Evolutionary conservation across 35 echinoderm and acorn worm species (phyloP), one percentile per base, ranked within the genome.

Genomic region (Strongylocentrotus purpuratus): DNA sequence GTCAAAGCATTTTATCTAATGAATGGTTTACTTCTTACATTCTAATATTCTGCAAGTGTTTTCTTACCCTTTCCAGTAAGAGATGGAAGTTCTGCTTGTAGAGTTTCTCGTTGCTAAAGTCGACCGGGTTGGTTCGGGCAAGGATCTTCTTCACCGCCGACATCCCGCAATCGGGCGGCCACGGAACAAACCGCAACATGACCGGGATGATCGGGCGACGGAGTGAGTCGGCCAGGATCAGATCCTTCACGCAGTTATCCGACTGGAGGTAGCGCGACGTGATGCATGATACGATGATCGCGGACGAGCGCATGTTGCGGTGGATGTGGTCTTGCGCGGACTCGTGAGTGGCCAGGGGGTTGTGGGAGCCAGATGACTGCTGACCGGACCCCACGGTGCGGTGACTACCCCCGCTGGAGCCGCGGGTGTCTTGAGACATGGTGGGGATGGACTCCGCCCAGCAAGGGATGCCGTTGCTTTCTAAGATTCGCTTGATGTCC

Each of bases 21-120:
- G 22, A 28, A 78, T 28, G 22, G 28, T 61, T 18, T 87, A 93
- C 48, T 86, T 32, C 41, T 94, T 46, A 95, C 85, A 94, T 85
- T 46, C 47, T 96, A 25, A 58, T 86, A 87, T 94, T 96, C 28
- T 78, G 65, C 65, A 96, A 61, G 70, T 96, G 95, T 61, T 95
- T 98, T 47, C 97, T 94, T 2, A 98, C 86, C 48, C 94, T 95
- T 33, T 98, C 97, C 28, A 98, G 50, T 33, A 99, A 71, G 45
- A 97, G 86, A 85, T 99, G 98, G 85, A 98, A 97, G 45, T 99
- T 99, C 93, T 99, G 98, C 91, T 97, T 98, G 94, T 95, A 99
- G 33, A 99, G 88, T 89, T 98, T 99, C 55, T 99, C 97, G 28
- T 99, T 99, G 45, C 98, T 98, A 46, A 99, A 95, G 89, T 98